A percentile compares a stretch with the other conserved stretches of the same genome.
phyloP scores from a whole-genome alignment of 2,797 vertebrate species.

The Xyrichtys novacula region DNA sequence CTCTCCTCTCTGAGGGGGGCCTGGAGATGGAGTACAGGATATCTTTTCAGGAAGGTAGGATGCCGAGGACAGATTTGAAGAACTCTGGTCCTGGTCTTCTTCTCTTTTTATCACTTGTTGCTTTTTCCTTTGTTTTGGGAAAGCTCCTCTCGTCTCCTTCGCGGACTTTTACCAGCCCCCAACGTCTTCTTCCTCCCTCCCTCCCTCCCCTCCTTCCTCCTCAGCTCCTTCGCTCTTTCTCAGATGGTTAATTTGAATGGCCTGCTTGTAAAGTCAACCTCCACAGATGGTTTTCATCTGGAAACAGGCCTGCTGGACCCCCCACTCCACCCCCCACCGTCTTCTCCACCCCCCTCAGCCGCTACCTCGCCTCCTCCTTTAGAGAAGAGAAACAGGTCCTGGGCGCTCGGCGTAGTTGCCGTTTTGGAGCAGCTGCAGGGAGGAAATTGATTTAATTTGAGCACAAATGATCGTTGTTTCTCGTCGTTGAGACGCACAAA shows the following conservation, averaged over 20 bases:
- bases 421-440: not conserved
- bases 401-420: not conserved
- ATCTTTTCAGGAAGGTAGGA: conserved; percentile 86
- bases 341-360: conserved; percentile 29
- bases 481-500: not conserved
- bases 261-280: conserved; percentile 82
- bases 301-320: conserved; percentile 75
- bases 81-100: not conserved
- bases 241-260: conserved; percentile 85
- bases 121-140: conserved; percentile 19
- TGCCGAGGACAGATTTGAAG: conserved; percentile 13
- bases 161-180: conserved; percentile 68
- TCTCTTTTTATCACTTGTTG: conserved; percentile 18
- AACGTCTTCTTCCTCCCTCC: conserved; percentile 16
- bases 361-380: conserved; percentile 8
- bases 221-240: conserved; percentile 58
- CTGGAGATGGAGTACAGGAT: conserved; percentile 88
- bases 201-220: conserved; percentile 28
- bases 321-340: conserved; percentile 61
- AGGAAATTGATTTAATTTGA: conserved; percentile 3
- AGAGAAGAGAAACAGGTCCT: conserved; percentile 18
- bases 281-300: conserved; percentile 89
- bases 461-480: not conserved
- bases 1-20: conserved; percentile 84
- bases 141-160: conserved; percentile 31